Evolutionary conservation across 2,113 vertebrate genomes (phyloP).

Genomic region (Osmerus eperlanus): DNA sequence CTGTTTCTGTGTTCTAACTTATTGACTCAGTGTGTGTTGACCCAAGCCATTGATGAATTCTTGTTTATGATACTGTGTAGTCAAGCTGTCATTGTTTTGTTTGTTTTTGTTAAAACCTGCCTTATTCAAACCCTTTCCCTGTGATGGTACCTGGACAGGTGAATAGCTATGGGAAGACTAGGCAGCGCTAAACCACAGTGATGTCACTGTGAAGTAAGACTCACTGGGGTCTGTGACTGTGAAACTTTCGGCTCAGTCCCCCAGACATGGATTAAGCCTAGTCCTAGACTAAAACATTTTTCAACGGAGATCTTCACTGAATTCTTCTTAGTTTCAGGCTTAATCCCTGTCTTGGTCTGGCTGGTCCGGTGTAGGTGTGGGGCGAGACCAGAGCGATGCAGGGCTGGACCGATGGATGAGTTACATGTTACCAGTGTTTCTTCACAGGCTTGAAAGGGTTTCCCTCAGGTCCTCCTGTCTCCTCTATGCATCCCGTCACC

Average conservation of each 20-base stretch:
- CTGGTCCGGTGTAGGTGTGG: neutral
- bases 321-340: too few relatives aligned
- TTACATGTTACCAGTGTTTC: neutral
- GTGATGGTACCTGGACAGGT: constrained; percentile 45
- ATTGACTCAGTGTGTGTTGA: constrained; percentile 28
- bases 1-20: constrained; percentile 1
- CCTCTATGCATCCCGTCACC: constrained; percentile 44
- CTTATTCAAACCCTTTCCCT: constrained; percentile 66
- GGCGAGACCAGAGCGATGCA: neutral
- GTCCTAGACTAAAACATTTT: too few relatives aligned
- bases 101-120: constrained; percentile 50
- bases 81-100: constrained; percentile 12
- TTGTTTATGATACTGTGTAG: constrained; percentile 11
- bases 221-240: constrained; percentile 14
- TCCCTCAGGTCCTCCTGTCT: constrained; percentile 57
- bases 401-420: too few relatives aligned
- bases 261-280: too few relatives aligned
- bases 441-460: constrained; percentile 48
- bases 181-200: neutral
- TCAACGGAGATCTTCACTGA: too few relatives aligned
- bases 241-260: neutral
- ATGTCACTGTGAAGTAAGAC: neutral
- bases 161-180: constrained; percentile 18
- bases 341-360: neutral
- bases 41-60: constrained; percentile 27